Percentiles rank a stretch among this genome's conserved stretches.
phyloP scores from a whole-genome alignment of 2,888 invertebrate species.

The Andrena flavipes region DNA sequence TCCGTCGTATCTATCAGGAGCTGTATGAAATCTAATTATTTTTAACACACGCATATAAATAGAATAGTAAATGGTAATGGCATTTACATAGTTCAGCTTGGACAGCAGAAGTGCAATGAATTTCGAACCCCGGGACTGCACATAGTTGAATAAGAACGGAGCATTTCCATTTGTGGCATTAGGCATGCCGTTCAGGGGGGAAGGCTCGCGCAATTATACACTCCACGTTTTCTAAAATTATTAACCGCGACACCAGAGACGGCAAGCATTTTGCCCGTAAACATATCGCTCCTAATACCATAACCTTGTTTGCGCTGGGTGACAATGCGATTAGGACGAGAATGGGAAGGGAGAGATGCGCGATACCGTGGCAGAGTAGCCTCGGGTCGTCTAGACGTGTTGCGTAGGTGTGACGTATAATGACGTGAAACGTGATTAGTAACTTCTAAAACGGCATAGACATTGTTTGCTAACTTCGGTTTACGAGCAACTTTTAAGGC shows the following conservation, averaged over 20 bases:
- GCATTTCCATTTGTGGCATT: slow-evolving; percentile 14
- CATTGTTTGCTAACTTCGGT: slow-evolving; percentile 53
- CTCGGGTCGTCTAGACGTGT: slow-evolving; percentile 59
- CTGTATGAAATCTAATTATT: no score
- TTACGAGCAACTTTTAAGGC: slow-evolving; percentile 46
- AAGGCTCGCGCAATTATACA: slow-evolving; percentile 21
- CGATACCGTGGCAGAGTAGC: slow-evolving; percentile 50
- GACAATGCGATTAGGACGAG: slow-evolving; percentile 69
- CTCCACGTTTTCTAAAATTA: slow-evolving; percentile 52
- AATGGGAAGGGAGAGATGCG: slow-evolving; percentile 40
- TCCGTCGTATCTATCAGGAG: no score
- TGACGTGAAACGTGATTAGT: slow-evolving; percentile 57
- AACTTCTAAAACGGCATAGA: slow-evolving; percentile 56
- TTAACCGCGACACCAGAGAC: slow-evolving; percentile 52
- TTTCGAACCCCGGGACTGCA: not conserved
- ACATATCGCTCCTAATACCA: slow-evolving; percentile 67
- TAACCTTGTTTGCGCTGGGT: slow-evolving; percentile 67
- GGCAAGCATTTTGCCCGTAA: slow-evolving; percentile 48
- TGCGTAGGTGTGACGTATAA: slow-evolving; percentile 51
- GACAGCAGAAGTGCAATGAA: not conserved
- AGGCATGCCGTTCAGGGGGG: slow-evolving; percentile 5
- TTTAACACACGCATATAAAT: not conserved
- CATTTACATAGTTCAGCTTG: not conserved
- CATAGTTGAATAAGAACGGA: not conserved
- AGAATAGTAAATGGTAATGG: not conserved